Conservation (phyloP, 2,888 invertebrate species). For the Sarcophaga rosellei region DNA sequence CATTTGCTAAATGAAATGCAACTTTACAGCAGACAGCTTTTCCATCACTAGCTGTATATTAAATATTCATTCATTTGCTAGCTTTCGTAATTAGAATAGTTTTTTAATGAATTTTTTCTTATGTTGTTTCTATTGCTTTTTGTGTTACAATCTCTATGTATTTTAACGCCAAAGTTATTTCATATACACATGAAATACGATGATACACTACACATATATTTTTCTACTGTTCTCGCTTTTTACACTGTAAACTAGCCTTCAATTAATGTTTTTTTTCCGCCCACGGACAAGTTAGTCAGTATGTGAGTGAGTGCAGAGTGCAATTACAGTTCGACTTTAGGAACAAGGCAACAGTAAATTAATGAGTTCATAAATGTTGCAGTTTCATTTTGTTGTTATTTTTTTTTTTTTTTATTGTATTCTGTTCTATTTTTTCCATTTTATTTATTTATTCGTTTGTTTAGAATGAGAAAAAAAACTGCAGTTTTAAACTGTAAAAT, state of each 20-base stretch:
- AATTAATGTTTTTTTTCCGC: conserved; percentile 2
- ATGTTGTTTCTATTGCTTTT: neutral
- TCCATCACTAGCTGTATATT: neutral
- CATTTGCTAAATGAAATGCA: neutral
- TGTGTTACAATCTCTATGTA: neutral
- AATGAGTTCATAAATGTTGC: conserved; percentile 63
- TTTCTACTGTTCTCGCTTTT: too few species aligned
- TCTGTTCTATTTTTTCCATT: conserved; percentile 1
- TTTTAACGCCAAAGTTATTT: conserved; percentile 38
- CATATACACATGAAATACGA: conserved; percentile 8
- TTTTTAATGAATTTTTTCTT: conserved; percentile 8
- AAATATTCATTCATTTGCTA: conserved; percentile 23
- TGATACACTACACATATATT: neutral
- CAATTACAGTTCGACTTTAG: conserved; percentile 49
- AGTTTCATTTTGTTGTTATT: conserved; percentile 8
- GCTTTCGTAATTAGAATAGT: conserved; percentile 46
- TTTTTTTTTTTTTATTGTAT: conserved; percentile 17
- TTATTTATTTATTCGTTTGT: conserved; percentile 1
- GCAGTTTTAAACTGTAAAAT: conserved; percentile 25
- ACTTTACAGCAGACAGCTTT: neutral
- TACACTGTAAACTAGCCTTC: neutral
- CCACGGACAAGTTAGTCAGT: conserved; percentile 13
- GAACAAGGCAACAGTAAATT: conserved; percentile 54
- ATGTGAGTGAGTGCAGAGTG: conserved; percentile 10
- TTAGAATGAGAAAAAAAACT: conserved; percentile 6